Base-by-base conservation (phyloP, 2,797 vertebrate species). In the Anas bahamensis region DNA sequence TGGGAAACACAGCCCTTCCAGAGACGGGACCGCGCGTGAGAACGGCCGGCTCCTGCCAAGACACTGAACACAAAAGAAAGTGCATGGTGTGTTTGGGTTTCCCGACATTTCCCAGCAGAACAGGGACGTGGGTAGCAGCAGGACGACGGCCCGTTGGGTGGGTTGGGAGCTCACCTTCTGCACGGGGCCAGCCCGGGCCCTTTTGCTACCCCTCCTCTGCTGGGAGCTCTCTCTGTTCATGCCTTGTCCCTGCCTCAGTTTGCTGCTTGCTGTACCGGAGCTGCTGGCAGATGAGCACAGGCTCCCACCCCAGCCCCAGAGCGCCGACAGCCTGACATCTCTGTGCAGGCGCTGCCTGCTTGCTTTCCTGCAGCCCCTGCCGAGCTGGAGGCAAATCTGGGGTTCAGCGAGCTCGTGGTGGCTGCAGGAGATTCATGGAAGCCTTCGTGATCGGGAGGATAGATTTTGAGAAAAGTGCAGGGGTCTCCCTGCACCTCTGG, bases 31-130 rank as follows among this genome's bases (percentile, higher is more conserved):
- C 1, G 5, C 1, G 1, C 26, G 48, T 52, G 81, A 91, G 78
- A 82, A 39, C 53, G 68, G 75, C 72, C 59, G 61, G 39, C 24
- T 93, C 26, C 72, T 44, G 75, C 86, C 94, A 91, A 80, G 83
- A 39, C 53, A 5, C 48, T 57, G 37, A n/a, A 11, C 71, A 79
- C 69, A 77, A 86, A 89, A 53, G 60, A 83, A 83, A 94, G 57
- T 24, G 37, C 37, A 7, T 28, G 41, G 50, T 68, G 72, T 65
- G 68, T 86, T 91, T 86, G 64, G 53, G 63, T 35, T 83, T 77
- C 26, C 59, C 83, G 3, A 24, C n/a, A 77, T 80, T 91, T 80
- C 69, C 61, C 86, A 88, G 65, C 26, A 4, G 4, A 90, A 22
- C 13, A 37, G 82, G n/a, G 8, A 37, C 56, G 60, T 6, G 18